These are phyloP conservation scores for Notamacropus eugenii DNA, from an alignment of 2,797 vertebrate genomes.

Conservation along the genomic window DNA sequence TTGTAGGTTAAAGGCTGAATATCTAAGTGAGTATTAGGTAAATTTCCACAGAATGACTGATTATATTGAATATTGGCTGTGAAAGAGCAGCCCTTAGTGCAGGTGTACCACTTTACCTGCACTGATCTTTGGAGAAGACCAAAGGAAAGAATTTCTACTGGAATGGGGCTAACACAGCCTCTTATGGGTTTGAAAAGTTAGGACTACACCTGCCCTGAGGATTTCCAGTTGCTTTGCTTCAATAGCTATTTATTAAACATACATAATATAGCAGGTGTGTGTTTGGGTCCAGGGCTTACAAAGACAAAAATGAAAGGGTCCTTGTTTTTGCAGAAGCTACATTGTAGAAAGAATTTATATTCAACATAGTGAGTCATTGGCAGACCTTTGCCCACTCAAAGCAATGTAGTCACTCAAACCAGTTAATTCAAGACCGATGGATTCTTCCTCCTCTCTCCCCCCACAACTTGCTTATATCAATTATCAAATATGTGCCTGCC, in stretches of 20 bases:
- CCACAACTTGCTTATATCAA: neutral
- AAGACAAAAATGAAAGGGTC: neutral
- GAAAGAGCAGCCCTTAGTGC: neutral
- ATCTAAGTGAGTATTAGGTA: slow-evolving; percentile 17
- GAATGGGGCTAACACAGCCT: neutral
- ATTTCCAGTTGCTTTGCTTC: neutral
- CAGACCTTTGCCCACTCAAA: neutral
- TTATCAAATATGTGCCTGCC: neutral
- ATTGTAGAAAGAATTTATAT: neutral
- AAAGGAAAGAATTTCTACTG: neutral
- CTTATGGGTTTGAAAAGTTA: neutral
- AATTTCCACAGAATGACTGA: neutral
- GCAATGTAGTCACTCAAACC: neutral
- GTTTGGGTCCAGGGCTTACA: neutral
- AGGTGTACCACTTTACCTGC: neutral
- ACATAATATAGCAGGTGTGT: neutral
- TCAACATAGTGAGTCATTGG: neutral
- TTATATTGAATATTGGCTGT: neutral
- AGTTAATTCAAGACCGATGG: neutral
- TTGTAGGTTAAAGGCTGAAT: neutral
- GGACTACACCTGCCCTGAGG: neutral
- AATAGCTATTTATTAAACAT: neutral
- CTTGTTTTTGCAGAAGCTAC: neutral
- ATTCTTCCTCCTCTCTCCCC: neutral
- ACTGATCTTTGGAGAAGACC: neutral